Base-by-base conservation (phyloP, 2,797 vertebrate species). In the Catostomus latipinnis region DNA sequence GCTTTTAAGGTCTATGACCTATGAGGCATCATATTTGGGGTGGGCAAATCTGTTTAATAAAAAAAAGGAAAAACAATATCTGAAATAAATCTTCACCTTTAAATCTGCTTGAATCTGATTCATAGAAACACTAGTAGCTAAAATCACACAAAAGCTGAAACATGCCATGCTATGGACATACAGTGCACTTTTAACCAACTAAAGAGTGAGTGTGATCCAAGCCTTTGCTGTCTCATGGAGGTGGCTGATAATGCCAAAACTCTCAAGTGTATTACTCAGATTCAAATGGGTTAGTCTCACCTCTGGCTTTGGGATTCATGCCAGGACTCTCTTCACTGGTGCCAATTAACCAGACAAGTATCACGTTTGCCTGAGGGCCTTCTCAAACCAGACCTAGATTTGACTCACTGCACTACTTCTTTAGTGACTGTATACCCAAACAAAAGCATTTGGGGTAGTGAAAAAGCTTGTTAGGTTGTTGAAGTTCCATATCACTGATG, bases 271-370 rank as follows among this genome's bases (percentile, higher is more conserved):
- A 45, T 12, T 66, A 14, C 43, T 71, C 6, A 67, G 12, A 76
- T 76, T 76, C 63, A 69, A 5, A 45, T 48, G 67, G 66, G 56
- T 70, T 75, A 63, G 9, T 66, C 49, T 54, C 57, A 71, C 18
- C 56, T 62, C 65, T 63, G n/a, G 22, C 10, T 71, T 58, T 68
- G 5, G 63, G 52, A 68, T 18, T 67, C 61, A 34, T 50, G 54
- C 67, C 60, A 66, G 58, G 71, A 71, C 81, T 83, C 87, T 82
- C 11, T 68, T 84, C 84, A 88, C 81, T 84, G 88, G 88, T 68
- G 84, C 86, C 79, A 88, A 86, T 90, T 88, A 88, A 49, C 81
- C 53, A 57, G 49, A 58, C 82, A 46, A 54, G 58, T 72, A 46
- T 84, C 78, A 14, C 54, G 3, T 34, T 75, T 65, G 80, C 89